Percentiles rank a stretch among this genome's conserved stretches.
These are phyloP conservation scores for Tetraneura akinire DNA, from an alignment of 1,140 invertebrate species.

Conservation along the genomic window DNA sequence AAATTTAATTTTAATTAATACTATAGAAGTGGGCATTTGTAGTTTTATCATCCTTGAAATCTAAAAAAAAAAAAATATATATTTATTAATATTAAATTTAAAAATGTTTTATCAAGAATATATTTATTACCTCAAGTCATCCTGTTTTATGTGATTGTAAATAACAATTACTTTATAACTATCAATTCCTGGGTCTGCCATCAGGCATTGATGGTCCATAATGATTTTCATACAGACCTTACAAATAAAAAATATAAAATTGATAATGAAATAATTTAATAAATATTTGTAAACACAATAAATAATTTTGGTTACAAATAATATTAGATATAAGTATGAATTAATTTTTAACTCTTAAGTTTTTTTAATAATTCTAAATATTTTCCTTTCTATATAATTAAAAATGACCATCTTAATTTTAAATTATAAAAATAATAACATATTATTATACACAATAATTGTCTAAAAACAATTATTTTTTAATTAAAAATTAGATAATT, in stretches of 20 bases:
- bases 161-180: neutral
- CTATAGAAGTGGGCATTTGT: constrained; percentile 1
- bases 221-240: constrained; percentile 45
- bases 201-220: constrained; percentile 34
- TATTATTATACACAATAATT: no score
- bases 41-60: constrained; percentile 34
- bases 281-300: no score
- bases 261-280: no score
- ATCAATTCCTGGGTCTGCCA: constrained; percentile 36
- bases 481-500: no score
- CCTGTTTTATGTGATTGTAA: constrained; percentile 12
- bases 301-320: no score
- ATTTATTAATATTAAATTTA: neutral
- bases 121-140: constrained; percentile 23
- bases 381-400: no score
- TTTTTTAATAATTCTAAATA: no score
- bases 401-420: no score
- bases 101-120: neutral
- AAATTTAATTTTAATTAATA: constrained; percentile 46
- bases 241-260: neutral
- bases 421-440: no score
- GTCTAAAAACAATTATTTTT: no score
- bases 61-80: constrained; percentile 10
- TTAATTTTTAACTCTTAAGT: no score
- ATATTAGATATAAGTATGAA: no score